Conservation (phyloP, 2,113 vertebrate species). For the Echinops telfairi region DNA sequence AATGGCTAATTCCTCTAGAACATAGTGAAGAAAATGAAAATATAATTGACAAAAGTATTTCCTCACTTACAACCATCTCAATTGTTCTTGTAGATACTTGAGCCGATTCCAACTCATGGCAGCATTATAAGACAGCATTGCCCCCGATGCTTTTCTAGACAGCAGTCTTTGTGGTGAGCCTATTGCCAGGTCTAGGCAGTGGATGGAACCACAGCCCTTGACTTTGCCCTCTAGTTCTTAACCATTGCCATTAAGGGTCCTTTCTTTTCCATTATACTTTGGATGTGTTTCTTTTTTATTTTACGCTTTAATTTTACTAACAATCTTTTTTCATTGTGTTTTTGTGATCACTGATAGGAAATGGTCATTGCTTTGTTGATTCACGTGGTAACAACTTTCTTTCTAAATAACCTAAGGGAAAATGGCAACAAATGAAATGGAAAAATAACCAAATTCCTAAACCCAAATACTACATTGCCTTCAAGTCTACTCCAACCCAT, state of each 20-base stretch:
- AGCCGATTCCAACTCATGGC: background rate
- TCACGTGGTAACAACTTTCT: background rate
- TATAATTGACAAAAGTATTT: constrained; percentile 12
- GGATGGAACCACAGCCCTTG: background rate
- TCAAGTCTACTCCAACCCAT: too few relatives aligned
- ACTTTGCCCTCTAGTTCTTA: background rate
- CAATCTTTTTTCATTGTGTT: background rate
- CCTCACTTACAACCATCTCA: background rate
- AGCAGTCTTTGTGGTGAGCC: background rate
- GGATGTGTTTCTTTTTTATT: background rate
- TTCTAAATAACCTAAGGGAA: constrained; percentile 35
- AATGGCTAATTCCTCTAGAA: background rate
- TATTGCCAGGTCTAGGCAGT: background rate
- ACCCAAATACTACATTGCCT: too few relatives aligned
- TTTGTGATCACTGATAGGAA: background rate
- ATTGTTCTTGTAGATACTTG: background rate
- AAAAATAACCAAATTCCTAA: too few relatives aligned
- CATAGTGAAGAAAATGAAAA: constrained; percentile 4
- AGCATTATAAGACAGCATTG: background rate
- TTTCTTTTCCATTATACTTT: constrained; percentile 18
- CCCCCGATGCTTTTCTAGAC: background rate
- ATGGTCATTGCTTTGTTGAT: background rate
- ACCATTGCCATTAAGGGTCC: background rate
- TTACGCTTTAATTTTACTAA: background rate
- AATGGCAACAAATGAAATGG: background rate